A percentile compares a stretch with the other conserved stretches of the same genome.
Conservation (phyloP, 2,113 vertebrate species). For the Rousettus leschenaultii region DNA sequence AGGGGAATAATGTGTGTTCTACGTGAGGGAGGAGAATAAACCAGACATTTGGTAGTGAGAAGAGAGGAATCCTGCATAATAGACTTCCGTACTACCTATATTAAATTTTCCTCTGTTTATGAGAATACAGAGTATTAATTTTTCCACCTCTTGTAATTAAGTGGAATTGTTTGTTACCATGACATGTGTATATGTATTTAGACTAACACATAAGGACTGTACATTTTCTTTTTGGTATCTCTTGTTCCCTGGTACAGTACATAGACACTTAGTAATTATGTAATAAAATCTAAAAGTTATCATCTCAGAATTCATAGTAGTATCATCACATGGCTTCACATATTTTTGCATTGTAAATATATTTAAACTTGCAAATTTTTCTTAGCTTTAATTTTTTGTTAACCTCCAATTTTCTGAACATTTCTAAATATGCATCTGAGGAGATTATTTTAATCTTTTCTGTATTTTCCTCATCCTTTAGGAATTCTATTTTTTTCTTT, state of each 20-base stretch:
- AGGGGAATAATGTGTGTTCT: background rate
- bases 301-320: background rate
- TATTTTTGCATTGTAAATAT: background rate
- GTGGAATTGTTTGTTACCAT: background rate
- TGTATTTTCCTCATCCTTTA: background rate
- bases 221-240: background rate
- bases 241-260: background rate
- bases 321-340: background rate
- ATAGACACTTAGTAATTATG: background rate
- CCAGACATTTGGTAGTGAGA: background rate
- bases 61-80: background rate
- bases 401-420: background rate
- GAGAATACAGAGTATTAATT: background rate
- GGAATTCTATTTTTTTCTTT: background rate
- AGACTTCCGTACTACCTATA: background rate
- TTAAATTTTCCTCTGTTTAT: background rate
- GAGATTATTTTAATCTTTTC: background rate
- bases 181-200: background rate
- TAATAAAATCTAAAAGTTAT: background rate
- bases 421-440: background rate
- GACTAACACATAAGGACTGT: background rate
- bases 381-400: background rate
- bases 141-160: background rate
- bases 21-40: background rate
- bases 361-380: background rate